phyloP scores from a whole-genome alignment of 2,888 invertebrate genomes.

The Diabrotica balteata region DNA sequence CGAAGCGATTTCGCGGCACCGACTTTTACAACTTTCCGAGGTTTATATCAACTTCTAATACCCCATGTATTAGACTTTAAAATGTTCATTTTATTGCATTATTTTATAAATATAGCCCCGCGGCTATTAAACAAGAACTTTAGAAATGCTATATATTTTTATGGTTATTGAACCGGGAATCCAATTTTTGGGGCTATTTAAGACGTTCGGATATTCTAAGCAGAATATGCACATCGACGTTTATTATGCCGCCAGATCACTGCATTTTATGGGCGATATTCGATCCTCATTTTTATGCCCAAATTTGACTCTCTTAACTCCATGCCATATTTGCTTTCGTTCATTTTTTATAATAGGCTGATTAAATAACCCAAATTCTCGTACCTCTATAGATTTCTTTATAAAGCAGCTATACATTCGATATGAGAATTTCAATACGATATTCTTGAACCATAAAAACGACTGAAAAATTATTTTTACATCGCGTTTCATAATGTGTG shows the following conservation, averaged over 20 bases:
- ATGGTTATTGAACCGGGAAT: conserved; percentile 62
- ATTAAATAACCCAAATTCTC: conserved; percentile 7
- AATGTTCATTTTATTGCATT: conserved; percentile 61
- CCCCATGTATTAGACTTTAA: conserved; percentile 59
- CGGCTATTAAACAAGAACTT: conserved; percentile 61
- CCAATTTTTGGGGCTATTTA: conserved; percentile 62
- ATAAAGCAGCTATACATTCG: too few species aligned
- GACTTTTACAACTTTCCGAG: conserved; percentile 58
- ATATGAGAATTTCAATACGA: too few species aligned
- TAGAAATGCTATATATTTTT: conserved; percentile 60
- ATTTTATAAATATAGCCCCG: conserved; percentile 61
- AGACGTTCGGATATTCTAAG: conserved; percentile 54
- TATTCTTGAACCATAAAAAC: too few species aligned
- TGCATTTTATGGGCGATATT: conserved; percentile 56
- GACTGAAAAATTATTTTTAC: too few species aligned
- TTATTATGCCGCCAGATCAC: conserved; percentile 56
- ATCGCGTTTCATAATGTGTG: too few species aligned
- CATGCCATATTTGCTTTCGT: conserved; percentile 30
- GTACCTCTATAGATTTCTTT: too few species aligned
- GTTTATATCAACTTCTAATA: conserved; percentile 60
- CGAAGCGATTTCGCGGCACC: conserved; percentile 49
- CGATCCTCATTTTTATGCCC: conserved; percentile 54
- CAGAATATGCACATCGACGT: conserved; percentile 58
- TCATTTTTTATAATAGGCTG: conserved; percentile 23
- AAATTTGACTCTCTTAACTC: conserved; percentile 43